Percentiles rank a stretch among this genome's conserved stretches.
Evolutionary conservation across 2,888 invertebrate species (phyloP).

Genomic region (Apodemia duryi): DNA sequence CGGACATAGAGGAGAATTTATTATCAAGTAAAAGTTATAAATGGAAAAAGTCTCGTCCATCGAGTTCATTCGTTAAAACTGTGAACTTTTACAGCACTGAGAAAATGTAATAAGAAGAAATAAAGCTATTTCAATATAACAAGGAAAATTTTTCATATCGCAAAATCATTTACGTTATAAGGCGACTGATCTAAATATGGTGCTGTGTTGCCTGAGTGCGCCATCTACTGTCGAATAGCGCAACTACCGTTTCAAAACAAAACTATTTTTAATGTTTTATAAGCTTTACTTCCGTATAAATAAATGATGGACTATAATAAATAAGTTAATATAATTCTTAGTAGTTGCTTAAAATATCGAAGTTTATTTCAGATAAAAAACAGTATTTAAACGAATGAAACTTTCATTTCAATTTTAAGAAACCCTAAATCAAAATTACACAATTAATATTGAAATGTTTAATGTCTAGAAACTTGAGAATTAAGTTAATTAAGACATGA

Average conservation of each 20-base stretch:
- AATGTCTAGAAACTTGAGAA: no score
- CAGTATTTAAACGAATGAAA: no score
- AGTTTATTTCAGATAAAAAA: no score
- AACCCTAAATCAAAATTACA: no score
- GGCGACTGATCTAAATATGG: conserved; percentile 12
- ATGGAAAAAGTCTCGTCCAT: conserved; percentile 62
- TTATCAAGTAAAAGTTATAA: conserved; percentile 62
- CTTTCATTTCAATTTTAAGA: no score
- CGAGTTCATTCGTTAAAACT: conserved; percentile 72
- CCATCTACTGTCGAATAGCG: conserved; percentile 66
- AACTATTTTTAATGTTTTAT: neutral
- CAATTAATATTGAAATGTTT: no score
- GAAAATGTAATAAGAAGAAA: conserved; percentile 35
- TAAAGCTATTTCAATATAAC: conserved; percentile 36
- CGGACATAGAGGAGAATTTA: conserved; percentile 25
- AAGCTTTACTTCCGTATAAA: neutral
- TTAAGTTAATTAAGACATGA: no score
- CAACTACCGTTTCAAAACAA: conserved; percentile 20
- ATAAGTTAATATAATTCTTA: no score
- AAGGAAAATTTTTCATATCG: conserved; percentile 44
- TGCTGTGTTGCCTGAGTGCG: conserved; percentile 36
- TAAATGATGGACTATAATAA: no score
- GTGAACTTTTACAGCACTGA: conserved; percentile 48
- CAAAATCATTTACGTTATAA: no score
- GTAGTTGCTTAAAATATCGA: no score